Conservation (phyloP, 2,888 invertebrate genomes). For the Eumerus sabulonum region DNA sequence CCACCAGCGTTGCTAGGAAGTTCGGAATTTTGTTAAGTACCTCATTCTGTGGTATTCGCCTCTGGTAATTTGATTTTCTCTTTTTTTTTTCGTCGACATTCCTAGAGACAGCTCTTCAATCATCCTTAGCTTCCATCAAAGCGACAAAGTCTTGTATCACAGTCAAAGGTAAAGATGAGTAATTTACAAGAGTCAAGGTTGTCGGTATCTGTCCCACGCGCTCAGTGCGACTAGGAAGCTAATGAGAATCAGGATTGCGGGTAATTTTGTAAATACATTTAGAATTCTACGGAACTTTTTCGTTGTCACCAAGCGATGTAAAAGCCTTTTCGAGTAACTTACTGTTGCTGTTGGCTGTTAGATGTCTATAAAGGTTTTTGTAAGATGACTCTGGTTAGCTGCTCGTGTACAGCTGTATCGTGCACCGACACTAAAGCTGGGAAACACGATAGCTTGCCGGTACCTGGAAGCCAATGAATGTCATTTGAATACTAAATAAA, state of each 20-base stretch:
- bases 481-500: conserved; percentile 37
- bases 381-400: conserved; percentile 14
- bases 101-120: conserved; percentile 6
- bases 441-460: conserved; percentile 9
- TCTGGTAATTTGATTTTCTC: conserved; percentile 28
- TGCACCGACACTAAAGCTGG: conserved; percentile 13
- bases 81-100: background rate
- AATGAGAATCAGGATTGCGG: conserved; percentile 34
- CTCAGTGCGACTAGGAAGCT: conserved; percentile 3
- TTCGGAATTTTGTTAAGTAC: conserved; percentile 25
- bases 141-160: background rate
- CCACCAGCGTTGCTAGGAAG: no score
- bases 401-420: conserved; percentile 22
- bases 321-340: conserved; percentile 39
- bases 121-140: background rate
- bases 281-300: conserved; percentile 42
- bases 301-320: conserved; percentile 32
- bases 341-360: conserved; percentile 28
- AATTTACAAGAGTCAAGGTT: no score
- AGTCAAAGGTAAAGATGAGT: background rate
- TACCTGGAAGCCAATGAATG: conserved; percentile 28
- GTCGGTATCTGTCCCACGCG: no score
- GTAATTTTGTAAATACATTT: conserved; percentile 50
- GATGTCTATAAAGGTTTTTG: conserved; percentile 11
- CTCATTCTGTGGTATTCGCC: conserved; percentile 25